Base-by-base conservation (phyloP, 2,888 invertebrate species). In the Drosophila diplacantha region DNA sequence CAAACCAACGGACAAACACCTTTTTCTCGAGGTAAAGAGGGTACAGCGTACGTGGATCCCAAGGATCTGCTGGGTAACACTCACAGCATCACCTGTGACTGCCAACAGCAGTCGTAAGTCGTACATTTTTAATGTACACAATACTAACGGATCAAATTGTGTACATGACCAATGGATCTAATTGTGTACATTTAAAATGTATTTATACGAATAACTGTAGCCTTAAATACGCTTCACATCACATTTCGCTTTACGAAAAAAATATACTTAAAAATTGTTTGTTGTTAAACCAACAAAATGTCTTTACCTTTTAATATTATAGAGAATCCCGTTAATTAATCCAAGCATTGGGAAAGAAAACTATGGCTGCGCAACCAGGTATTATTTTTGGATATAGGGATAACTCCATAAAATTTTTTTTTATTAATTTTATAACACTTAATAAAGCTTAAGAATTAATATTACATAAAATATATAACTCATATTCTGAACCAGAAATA, bases 1-100 rank as follows among this genome's bases (percentile, higher is more conserved):
- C 87, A 86, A 85, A 88, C 88, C 24, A 88, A 88, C 73, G 87
- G 85, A 12, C 52, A 74, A 24, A 71, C 74, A 16, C 88, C 88
- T 0, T 88, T 71, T 74, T 87, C 87, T 11, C 82, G 85, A 52
- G 88, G 88, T 5, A 72, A 71, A 18, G 72, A 72, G 6, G 88
- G 88, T 3, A 74, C 75, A 3, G 56, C 44, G 1, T 85, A 83
- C 61, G 83, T 85, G 31, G 85, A 86, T 14, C 83, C 85, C 5
- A 83, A 84, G 50, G 81, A 83, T 14, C 71, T 81, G 8, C 43
- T 79, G 24, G 81, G 75, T 31, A 83, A 83, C 55, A 79, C 57
- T 5, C 60, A 59, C 43, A 49, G 71, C 32, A 73, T 71, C 56
- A 52, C 43, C 49, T 71, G 69, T 50, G 75, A 67, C 50, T 47